Conservation (phyloP, 2,113 vertebrate species). For the Callipepla californica region DNA sequence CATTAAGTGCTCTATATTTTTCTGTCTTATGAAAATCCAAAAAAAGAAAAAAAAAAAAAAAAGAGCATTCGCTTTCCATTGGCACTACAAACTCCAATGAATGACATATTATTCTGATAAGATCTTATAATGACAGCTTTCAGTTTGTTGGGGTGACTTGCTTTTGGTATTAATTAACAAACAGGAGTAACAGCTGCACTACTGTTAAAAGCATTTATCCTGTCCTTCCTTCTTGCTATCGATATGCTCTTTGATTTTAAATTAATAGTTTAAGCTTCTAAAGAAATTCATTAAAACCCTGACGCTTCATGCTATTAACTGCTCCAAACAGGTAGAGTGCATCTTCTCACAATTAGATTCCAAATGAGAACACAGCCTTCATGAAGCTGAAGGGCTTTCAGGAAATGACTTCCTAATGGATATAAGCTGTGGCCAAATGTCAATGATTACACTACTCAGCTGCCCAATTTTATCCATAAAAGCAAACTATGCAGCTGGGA, state of each 20-base stretch:
- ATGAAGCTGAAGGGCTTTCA: not conserved
- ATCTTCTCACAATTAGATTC: not conserved
- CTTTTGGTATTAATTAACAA: constrained; percentile 31
- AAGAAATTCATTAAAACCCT: not conserved
- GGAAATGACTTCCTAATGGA: not conserved
- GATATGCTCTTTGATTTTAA: not conserved
- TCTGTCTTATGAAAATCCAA: not conserved
- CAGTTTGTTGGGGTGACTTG: constrained; percentile 21
- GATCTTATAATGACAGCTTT: constrained; percentile 22
- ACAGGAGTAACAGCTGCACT: not conserved
- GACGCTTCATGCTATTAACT: not conserved
- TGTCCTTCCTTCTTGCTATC: not conserved
- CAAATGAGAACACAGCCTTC: not conserved
- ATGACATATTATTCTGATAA: constrained; percentile 23
- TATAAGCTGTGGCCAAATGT: not conserved
- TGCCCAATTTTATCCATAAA: not conserved
- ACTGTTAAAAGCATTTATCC: not conserved
- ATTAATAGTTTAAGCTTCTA: not conserved
- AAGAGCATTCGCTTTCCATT: not conserved
- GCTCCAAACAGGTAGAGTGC: not conserved
- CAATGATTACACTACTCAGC: not conserved
- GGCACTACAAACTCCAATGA: not conserved
- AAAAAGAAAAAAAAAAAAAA: not conserved
- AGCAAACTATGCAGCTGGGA: not conserved
- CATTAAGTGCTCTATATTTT: not conserved